phyloP scores from a whole-genome alignment of 2,888 invertebrate genomes.

The Odontomyia ornata region DNA sequence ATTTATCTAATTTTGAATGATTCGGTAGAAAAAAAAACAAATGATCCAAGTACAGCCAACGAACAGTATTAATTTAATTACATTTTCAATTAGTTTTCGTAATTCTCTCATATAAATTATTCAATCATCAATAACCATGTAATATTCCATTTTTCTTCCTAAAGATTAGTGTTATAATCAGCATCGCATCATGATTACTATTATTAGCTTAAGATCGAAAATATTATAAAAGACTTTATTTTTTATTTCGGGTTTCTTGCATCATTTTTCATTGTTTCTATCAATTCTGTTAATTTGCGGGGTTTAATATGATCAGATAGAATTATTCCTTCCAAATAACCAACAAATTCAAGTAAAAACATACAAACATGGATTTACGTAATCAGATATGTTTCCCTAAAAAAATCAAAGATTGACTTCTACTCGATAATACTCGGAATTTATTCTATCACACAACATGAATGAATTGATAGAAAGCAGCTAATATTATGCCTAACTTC shows the following conservation, averaged over 20 bases:
- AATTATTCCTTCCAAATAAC: too few species aligned
- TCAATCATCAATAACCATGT: constrained; percentile 9
- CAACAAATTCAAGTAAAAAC: too few species aligned
- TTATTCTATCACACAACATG: too few species aligned
- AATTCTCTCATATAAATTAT: not conserved
- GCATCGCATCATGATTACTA: not conserved
- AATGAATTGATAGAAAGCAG: constrained; percentile 15
- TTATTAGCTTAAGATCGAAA: not conserved
- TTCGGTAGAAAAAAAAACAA: too few species aligned
- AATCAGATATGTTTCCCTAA: not conserved
- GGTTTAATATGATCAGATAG: too few species aligned
- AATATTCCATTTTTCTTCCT: not conserved
- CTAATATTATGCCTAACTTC: constrained; percentile 22
- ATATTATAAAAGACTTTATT: constrained; percentile 23
- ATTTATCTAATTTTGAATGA: not conserved
- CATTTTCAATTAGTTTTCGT: not conserved
- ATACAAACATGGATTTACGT: too few species aligned
- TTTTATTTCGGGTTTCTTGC: not conserved
- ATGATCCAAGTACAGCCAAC: not conserved
- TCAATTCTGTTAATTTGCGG: not conserved
- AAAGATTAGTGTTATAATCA: not conserved
- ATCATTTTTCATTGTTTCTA: not conserved
- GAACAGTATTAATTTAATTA: constrained; percentile 9
- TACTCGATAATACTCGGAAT: too few species aligned
- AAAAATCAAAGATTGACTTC: too few species aligned